phyloP scores from a whole-genome alignment of 2,888 invertebrate species.

The Notocelia uddmanniana region DNA sequence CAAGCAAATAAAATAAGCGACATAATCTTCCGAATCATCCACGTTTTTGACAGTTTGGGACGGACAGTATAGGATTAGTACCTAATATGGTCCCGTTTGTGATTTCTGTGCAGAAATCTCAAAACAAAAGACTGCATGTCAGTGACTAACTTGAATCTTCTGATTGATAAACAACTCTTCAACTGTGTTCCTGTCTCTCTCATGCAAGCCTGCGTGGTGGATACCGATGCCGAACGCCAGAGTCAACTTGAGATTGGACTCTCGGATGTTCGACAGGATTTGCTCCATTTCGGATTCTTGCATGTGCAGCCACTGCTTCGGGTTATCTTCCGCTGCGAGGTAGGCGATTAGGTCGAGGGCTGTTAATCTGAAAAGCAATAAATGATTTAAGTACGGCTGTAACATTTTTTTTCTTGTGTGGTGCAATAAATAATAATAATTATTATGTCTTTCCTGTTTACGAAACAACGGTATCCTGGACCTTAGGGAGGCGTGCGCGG shows the following conservation, averaged over 20 bases:
- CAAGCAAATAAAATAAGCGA: no score
- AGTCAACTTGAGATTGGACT: conserved; percentile 96
- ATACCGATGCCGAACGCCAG: conserved; percentile 99
- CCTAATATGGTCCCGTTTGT: no score
- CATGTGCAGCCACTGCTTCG: conserved; percentile 97
- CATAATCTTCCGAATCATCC: no score
- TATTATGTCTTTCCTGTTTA: no score
- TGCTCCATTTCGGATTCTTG: conserved; percentile 94
- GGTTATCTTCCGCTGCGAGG: conserved; percentile 95
- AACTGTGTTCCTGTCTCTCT: conserved; percentile 94
- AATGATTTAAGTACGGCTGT: background rate
- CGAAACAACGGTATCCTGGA: no score
- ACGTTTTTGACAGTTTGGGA: no score
- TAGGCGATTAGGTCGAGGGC: conserved; percentile 97
- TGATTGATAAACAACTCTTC: conserved; percentile 98
- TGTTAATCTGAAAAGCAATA: conserved; percentile 88
- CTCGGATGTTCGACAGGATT: conserved; percentile 90
- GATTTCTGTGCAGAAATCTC: no score
- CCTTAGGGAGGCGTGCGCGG: no score
- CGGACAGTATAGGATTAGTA: no score
- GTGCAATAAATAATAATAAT: no score
- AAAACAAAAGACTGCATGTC: background rate
- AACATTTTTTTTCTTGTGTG: no score
- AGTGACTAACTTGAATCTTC: conserved; percentile 92
- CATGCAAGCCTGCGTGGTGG: conserved; percentile 99